Base-by-base conservation (phyloP, 2,113 vertebrate species). In the Baryphthengus martii region DNA sequence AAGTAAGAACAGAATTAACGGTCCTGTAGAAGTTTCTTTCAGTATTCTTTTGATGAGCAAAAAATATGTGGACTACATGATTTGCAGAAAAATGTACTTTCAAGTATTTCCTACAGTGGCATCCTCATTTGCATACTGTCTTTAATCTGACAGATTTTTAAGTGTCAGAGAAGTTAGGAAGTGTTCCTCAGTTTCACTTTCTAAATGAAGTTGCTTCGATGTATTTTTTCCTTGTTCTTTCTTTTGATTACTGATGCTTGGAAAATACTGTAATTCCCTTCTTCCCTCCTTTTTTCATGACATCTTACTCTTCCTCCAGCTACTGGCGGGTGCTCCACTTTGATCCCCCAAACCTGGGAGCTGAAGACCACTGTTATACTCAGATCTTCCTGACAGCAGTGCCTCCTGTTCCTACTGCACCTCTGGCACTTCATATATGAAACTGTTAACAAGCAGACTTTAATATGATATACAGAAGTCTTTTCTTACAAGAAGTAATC, bases 91-190 rank as follows among this genome's bases (percentile, higher is more conserved):
- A 88, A 58, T 70, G 12, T 70, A 31, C 68, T 96, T 89, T 76
- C 52, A 90, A 42, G 31, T 81, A 45, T 90, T 72, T 97, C 86
- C 61, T 91, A 11, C 65, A 65, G 53, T 82, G 67, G 58, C 39
- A 71, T 26, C 7, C 23, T 87, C 3, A 16, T 90, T 92, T 95
- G 31, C 74, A 61, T 94, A 21, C n/a, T 56, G 11, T 37, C 59
- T 91, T 96, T 95, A 83, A 89, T 92, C 66, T 90, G 79, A n/a
- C 21, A 53, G 28, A n/a, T 91, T 91, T 91, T 86, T 89, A 90
- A 74, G 66, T 91, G 61, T 72, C 33, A 3, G 17, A 70, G 56
- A 79, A 86, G 84, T 76, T 82, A 67, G 53, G 1, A 13, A 88
- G 47, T 58, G 18, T 93, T 93, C 31, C 70, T 62, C 65, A 58